Base-by-base conservation (phyloP, 2,797 vertebrate genomes). In the Propithecus perrieri region DNA sequence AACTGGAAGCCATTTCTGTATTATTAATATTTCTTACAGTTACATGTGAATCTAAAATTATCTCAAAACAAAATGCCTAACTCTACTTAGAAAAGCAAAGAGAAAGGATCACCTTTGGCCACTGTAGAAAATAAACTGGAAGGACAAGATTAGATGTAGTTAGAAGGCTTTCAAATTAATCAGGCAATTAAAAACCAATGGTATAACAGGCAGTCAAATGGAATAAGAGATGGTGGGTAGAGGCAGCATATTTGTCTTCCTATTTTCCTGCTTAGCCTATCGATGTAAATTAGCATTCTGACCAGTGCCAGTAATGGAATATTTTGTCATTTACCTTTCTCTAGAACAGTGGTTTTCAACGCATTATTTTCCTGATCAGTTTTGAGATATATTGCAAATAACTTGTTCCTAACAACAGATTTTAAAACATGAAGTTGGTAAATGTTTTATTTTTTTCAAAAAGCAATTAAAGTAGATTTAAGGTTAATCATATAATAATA, bases 41-140 rank as follows among this genome's bases (percentile, higher is more conserved):
- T 83, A 90, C 41, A 78, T 11, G 4, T 30, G 3, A 93, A 94
- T 46, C 38, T 90, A 87, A 81, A 80, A 76, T 84, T 65, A 74
- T 57, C 35, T 91, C 41, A 85, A 91, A 95, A 95, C 55, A 81
- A 75, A 91, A 92, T 41, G 17, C 43, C 53, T 94, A 75, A 38
- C 46, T 85, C 78, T 43, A 46, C 46, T 33, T 61, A 43, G 57
- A 57, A 87, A 85, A 72, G 12, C 67, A 85, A 79, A 61, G 17
- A 76, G 72, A 89, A 91, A 79, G 65, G 6, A 43, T 59, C 14
- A 85, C 35, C 30, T 75, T 69, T 57, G 4, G 59, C 28, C 85
- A 81, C 53, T 69, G 17, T 5, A 80, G 80, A 85, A 76, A 97
- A 96, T 35, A 24, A 92, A 88, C 18, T 55, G 1, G 61, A 38